Percentiles rank a stretch among this genome's conserved stretches.
Conservation (phyloP, 2,113 vertebrate genomes). For the Lates calcarifer region DNA sequence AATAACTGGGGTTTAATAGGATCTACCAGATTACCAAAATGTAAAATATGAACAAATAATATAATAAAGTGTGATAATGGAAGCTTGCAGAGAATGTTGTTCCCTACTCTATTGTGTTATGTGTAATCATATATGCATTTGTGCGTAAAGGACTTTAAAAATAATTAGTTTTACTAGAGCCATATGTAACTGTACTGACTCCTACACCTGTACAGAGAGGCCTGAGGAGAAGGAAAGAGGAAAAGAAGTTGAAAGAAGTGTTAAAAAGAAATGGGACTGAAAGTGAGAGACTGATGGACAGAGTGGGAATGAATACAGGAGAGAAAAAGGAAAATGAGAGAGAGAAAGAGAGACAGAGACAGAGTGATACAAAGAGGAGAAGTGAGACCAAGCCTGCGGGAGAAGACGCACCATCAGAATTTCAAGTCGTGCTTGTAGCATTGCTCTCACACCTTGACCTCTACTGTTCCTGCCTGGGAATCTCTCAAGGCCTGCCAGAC, state of each 20-base stretch:
- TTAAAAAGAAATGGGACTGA: conserved; percentile 62
- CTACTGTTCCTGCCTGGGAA: conserved; percentile 58
- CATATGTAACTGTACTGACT: conserved; percentile 14
- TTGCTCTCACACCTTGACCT: conserved; percentile 75
- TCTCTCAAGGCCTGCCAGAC: conserved; percentile 73
- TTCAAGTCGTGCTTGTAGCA: conserved; percentile 62
- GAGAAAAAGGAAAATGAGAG: conserved; percentile 34
- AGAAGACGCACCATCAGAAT: conserved; percentile 62
- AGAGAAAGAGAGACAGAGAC: conserved; percentile 22
- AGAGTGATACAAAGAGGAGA: conserved; percentile 34
- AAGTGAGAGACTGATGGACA: conserved; percentile 15
- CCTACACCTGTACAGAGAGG: conserved; percentile 16
- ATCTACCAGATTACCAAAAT: background rate
- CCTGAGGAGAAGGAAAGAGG: background rate
- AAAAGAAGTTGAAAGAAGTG: conserved; percentile 46
- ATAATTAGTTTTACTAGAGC: background rate
- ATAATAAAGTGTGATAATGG: background rate
- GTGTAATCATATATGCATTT: background rate
- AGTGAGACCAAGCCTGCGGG: conserved; percentile 54
- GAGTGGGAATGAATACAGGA: conserved; percentile 36
- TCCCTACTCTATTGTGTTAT: background rate
- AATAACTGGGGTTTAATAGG: background rate
- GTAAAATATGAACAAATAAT: background rate
- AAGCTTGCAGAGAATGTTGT: background rate
- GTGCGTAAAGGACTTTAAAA: conserved; percentile 8